Evolutionary conservation across 2,113 vertebrate genomes (phyloP).

Genomic region (Tachysurus vachellii): DNA sequence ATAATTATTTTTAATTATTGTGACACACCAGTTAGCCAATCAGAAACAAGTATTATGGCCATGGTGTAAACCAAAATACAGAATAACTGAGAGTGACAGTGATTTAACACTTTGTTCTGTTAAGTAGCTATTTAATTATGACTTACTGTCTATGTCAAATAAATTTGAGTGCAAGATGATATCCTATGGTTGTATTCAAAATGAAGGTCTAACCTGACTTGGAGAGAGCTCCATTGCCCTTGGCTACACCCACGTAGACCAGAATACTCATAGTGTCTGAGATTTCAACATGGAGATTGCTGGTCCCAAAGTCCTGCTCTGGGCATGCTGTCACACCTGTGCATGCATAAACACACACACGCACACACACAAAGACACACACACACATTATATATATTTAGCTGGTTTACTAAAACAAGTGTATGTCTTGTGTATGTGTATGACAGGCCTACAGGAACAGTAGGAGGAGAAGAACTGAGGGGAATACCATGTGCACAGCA

Average conservation of each 20-base stretch:
- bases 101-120: neutral
- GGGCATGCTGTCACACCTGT: conserved; percentile 81
- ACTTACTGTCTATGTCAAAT: neutral
- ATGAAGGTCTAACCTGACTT: conserved; percentile 76
- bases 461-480: conserved; percentile 68
- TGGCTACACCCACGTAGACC: conserved; percentile 83
- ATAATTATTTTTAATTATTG: neutral
- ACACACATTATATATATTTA: neutral
- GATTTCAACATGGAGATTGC: conserved; percentile 87
- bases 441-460: neutral
- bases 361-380: conserved; percentile 14
- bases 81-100: neutral
- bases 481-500: conserved; percentile 82
- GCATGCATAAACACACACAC: neutral
- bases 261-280: conserved; percentile 86
- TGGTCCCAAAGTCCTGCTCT: conserved; percentile 86
- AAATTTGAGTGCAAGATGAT: neutral
- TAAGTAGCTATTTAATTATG: neutral
- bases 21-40: neutral
- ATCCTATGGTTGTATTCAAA: neutral
- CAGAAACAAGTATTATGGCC: neutral
- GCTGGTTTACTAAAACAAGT: conserved; percentile 14
- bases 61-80: neutral
- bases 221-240: conserved; percentile 80
- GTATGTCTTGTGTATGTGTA: neutral